Evolutionary conservation across 2,888 invertebrate species (phyloP), one percentile per base, ranked within the genome.

Genomic region (Ormyrus pomaceus): DNA sequence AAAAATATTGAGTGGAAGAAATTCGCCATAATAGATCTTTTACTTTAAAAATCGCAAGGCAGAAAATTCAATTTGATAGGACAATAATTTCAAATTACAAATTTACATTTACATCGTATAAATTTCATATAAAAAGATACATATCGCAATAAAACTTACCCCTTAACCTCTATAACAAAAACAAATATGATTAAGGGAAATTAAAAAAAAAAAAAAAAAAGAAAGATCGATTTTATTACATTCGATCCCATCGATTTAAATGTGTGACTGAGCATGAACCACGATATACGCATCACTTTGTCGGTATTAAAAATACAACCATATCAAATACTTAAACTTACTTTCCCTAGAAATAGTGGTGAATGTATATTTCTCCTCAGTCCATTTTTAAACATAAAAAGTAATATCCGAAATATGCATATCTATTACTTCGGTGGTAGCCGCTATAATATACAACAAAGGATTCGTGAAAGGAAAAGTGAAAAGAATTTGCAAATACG

Each of bases 271-370:
- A 53, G 11, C 13, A 11, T 10, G 7, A 68, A 11, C 45, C 61
- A 53, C 75, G 58, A 53, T 66, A 59, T 46, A 10, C 46, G 19
- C 51, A 68, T 50, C 45, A 61, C 4, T 46, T 46, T 45, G 34
- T 58, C 66, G 50, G 8, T 61, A 78, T 66, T 66, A 59, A 72
- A 78, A 78, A 61, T 77, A 77, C 77, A 77, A 77, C 71, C 71
- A 65, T 59, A 77, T 53, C 48, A 71, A 66, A 45, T 71, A 71
- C 71, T 59, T 71, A 71, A 7, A 71, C 61, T 78, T 53, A 78
- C 59, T 72, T 72, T 72, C 9, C 19, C 48, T 59, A 77, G 10
- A 66, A 66, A 6, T 77, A 66, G 45, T 65, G 53, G 53, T 59
- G 58, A 70, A 77, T 77, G 51, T 72, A 72, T 77, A 34, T 72